These are phyloP conservation scores for Agrilus mali DNA, from an alignment of 2,888 invertebrate species.

Conservation along the genomic window DNA sequence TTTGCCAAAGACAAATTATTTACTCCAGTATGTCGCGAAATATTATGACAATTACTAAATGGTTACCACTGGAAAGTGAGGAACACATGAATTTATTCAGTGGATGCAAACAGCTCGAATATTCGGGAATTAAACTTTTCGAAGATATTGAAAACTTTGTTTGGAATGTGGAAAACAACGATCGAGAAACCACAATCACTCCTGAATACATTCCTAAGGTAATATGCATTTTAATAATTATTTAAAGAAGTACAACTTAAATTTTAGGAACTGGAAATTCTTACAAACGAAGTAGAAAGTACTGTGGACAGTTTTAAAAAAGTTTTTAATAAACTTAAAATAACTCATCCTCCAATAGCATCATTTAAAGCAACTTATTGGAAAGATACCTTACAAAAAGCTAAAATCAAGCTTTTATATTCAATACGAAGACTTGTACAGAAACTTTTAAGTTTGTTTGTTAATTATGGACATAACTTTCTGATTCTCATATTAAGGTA, in stretches of 20 bases:
- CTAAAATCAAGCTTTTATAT: conserved; percentile 43
- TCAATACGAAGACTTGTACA: conserved; percentile 40
- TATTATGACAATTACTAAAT: conserved; percentile 33
- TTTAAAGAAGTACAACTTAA: conserved; percentile 9
- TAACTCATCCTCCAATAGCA: conserved; percentile 30
- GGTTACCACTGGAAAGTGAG: conserved; percentile 42
- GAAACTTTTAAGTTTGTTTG: conserved; percentile 42
- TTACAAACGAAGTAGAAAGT: conserved; percentile 40
- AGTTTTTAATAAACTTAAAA: conserved; percentile 38
- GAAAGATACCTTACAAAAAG: conserved; percentile 40
- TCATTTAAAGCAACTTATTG: conserved; percentile 37
- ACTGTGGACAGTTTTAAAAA: conserved; percentile 41
- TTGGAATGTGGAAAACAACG: too few relatives aligned
- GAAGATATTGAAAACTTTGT: conserved; percentile 33
- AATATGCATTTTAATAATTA: conserved; percentile 1
- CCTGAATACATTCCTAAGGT: too few relatives aligned
- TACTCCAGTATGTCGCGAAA: conserved; percentile 26
- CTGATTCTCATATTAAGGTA: conserved; percentile 45
- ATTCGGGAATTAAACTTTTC: conserved; percentile 30
- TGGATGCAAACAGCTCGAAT: conserved; percentile 40
- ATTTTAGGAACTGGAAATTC: conserved; percentile 44
- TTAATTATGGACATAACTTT: conserved; percentile 45
- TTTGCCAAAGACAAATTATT: background rate
- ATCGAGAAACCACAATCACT: too few relatives aligned
- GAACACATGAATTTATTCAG: conserved; percentile 39